These are phyloP conservation scores for Hyposoter didymator DNA, from an alignment of 2,888 invertebrate genomes.

Conservation along the genomic window DNA sequence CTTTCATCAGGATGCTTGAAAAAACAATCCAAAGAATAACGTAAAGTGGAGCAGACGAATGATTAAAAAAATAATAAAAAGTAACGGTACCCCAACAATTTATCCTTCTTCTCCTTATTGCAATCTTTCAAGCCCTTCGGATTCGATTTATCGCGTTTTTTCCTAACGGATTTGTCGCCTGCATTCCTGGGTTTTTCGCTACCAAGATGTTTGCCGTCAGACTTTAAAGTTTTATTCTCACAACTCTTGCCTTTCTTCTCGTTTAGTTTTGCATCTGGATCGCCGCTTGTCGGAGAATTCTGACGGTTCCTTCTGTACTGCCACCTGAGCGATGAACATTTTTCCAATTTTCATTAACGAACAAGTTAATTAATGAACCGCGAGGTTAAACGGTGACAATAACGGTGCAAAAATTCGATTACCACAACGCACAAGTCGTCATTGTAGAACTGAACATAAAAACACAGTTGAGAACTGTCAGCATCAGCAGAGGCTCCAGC, in stretches of 20 bases:
- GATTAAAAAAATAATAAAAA: neutral
- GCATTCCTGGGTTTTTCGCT: neutral
- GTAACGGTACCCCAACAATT: constrained; percentile 35
- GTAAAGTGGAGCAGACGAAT: neutral
- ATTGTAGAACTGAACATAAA: constrained; percentile 78
- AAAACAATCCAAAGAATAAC: constrained; percentile 18
- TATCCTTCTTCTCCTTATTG: constrained; percentile 37
- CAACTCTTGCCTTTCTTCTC: constrained; percentile 57
- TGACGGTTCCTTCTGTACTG: constrained; percentile 72
- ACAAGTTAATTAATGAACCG: neutral
- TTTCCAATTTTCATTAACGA: neutral
- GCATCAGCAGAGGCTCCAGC: constrained; percentile 74
- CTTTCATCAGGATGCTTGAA: constrained; percentile 24
- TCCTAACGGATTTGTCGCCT: constrained; percentile 41
- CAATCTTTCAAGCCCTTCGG: constrained; percentile 20
- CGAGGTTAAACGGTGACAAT: constrained; percentile 3
- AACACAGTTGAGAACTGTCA: constrained; percentile 77
- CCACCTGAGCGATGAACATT: constrained; percentile 69
- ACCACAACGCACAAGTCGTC: constrained; percentile 77
- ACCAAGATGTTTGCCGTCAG: neutral
- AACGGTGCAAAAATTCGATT: constrained; percentile 35
- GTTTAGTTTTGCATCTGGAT: constrained; percentile 35
- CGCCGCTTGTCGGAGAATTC: constrained; percentile 53
- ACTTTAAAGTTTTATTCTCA: neutral
- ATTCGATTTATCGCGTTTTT: constrained; percentile 41